These are phyloP conservation scores for Phenganax marumi DNA, from an alignment of 92 coral and sea anemone genomes.

Conservation along the genomic window DNA sequence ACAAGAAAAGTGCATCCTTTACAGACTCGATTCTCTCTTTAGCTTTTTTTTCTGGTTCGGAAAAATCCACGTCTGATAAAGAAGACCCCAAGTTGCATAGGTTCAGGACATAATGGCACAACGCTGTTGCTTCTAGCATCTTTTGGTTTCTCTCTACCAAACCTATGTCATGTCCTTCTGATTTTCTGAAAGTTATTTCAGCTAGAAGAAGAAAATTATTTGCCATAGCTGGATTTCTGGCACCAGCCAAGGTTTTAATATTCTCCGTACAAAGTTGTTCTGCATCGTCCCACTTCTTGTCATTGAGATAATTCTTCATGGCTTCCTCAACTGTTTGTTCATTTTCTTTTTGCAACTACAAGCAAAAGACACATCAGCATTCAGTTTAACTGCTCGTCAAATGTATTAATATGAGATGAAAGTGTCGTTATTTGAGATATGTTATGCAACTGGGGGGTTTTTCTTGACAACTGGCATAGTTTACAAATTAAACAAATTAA, in stretches of 20 bases:
- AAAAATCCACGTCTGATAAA: neutral
- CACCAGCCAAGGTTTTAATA: conserved; percentile 13
- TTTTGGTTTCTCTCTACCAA: conserved; percentile 5
- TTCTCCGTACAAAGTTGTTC: conserved; percentile 13
- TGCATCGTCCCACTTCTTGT: conserved; percentile 2
- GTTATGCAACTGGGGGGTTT: neutral
- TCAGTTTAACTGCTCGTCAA: neutral
- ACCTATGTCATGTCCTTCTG: neutral
- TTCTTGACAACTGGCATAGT: neutral
- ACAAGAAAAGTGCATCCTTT: conserved; percentile 14
- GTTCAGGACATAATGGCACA: conserved; percentile 21
- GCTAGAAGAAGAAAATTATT: conserved; percentile 13
- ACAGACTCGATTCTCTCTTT: neutral
- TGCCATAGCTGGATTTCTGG: neutral
- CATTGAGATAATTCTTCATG: neutral
- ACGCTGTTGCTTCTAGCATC: conserved; percentile 15
- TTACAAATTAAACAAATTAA: neutral
- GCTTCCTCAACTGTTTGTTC: neutral
- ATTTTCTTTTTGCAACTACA: conserved; percentile 4
- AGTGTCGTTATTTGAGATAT: neutral
- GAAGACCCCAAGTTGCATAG: conserved; percentile 10
- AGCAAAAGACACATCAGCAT: conserved; percentile 1
- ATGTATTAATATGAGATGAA: neutral
- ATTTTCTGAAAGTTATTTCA: conserved; percentile 7
- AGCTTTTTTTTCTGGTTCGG: conserved; percentile 14